These are phyloP conservation scores for Schizaphis graminum DNA, from an alignment of 2,888 invertebrate genomes.

Conservation along the genomic window DNA sequence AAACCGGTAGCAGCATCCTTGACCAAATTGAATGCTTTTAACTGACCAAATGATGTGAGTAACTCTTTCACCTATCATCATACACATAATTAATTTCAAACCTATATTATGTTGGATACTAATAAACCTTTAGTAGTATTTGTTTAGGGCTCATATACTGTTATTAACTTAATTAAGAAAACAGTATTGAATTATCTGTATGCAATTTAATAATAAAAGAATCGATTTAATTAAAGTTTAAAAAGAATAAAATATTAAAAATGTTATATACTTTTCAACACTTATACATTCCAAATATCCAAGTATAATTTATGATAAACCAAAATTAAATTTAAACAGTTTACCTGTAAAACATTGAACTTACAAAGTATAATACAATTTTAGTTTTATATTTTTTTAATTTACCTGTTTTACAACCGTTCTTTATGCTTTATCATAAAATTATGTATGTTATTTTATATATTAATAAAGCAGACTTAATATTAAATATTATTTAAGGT, in stretches of 20 bases:
- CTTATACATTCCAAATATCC: neutral
- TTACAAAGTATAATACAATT: slow-evolving; percentile 3
- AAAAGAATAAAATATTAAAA: neutral
- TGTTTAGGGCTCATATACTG: neutral
- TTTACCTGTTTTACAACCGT: slow-evolving; percentile 55
- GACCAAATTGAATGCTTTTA: slow-evolving; percentile 98
- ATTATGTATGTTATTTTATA: neutral
- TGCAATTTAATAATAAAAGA: neutral
- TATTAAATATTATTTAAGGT: neutral
- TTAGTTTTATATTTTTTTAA: slow-evolving; percentile 19
- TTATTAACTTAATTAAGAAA: neutral
- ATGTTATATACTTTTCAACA: neutral
- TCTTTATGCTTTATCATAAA: slow-evolving; percentile 54
- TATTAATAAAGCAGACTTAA: neutral
- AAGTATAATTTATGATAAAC: neutral
- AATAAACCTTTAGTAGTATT: neutral
- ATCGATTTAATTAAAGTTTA: neutral
- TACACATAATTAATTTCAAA: slow-evolving; percentile 67
- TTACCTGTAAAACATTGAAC: slow-evolving; percentile 16
- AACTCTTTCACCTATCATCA: slow-evolving; percentile 91
- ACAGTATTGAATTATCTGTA: neutral
- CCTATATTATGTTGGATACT: neutral
- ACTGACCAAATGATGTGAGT: slow-evolving; percentile 97
- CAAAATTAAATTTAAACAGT: slow-evolving; percentile 37
- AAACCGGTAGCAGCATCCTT: slow-evolving; percentile 98